A percentile compares a stretch with the other conserved stretches of the same genome.
Conservation (phyloP, 2,888 invertebrate species). For the Dynastes grantii region DNA sequence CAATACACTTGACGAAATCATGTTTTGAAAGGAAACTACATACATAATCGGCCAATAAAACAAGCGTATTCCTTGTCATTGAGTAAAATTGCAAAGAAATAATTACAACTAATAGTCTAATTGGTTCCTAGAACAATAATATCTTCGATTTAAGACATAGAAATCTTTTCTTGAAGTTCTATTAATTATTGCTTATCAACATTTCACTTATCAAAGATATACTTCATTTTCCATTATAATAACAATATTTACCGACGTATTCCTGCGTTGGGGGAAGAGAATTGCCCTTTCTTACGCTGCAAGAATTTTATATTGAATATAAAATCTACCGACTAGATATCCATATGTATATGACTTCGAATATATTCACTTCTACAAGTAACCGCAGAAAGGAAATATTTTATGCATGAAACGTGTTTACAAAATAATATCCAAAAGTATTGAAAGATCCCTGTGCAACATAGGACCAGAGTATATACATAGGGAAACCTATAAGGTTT, state of each 20-base stretch:
- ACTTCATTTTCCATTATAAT: neutral
- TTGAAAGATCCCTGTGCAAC: constrained; percentile 27
- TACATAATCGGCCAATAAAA: too few species aligned
- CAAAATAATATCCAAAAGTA: constrained; percentile 44
- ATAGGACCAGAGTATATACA: constrained; percentile 10
- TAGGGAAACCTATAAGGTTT: constrained; percentile 32
- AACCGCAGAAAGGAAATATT: constrained; percentile 32
- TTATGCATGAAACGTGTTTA: constrained; percentile 45
- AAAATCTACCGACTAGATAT: constrained; percentile 26
- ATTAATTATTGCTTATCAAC: too few species aligned
- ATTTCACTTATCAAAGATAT: too few species aligned
- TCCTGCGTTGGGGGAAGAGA: neutral
- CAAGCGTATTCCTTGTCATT: too few species aligned
- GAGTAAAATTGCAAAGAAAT: too few species aligned
- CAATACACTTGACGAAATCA: too few species aligned
- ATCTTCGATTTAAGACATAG: too few species aligned
- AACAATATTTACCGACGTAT: neutral
- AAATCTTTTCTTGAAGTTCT: too few species aligned
- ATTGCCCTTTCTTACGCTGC: constrained; percentile 6
- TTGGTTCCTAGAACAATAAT: too few species aligned
- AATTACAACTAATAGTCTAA: too few species aligned
- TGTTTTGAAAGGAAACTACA: too few species aligned
- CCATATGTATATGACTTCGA: constrained; percentile 33
- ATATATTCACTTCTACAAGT: constrained; percentile 32
- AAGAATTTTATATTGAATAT: constrained; percentile 31